These are phyloP conservation scores for Ganaspis brasiliensis DNA, from an alignment of 2,888 invertebrate species.

Conservation along the genomic window DNA sequence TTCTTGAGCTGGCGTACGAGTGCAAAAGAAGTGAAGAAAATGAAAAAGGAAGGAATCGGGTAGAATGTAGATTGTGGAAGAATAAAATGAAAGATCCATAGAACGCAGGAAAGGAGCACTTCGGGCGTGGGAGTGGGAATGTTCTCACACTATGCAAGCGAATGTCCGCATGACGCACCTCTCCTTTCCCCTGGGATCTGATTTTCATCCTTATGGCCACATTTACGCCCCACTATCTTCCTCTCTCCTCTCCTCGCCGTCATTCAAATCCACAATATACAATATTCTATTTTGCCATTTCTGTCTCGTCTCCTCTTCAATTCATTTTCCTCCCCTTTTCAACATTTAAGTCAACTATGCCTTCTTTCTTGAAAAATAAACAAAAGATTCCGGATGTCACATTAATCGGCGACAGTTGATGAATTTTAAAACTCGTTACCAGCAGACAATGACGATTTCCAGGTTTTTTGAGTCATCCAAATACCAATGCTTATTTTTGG, in stretches of 20 bases:
- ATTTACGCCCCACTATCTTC: slow-evolving; percentile 58
- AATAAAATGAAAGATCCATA: slow-evolving; percentile 33
- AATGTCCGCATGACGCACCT: slow-evolving; percentile 66
- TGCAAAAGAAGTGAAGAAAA: slow-evolving; percentile 7
- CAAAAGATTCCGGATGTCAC: slow-evolving; percentile 5
- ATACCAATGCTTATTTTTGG: too few relatives aligned
- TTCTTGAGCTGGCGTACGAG: neutral
- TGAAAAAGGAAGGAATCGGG: slow-evolving; percentile 60
- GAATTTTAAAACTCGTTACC: neutral
- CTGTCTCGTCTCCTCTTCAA: slow-evolving; percentile 50
- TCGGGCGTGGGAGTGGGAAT: slow-evolving; percentile 79
- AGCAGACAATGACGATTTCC: neutral
- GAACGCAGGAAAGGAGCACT: slow-evolving; percentile 76
- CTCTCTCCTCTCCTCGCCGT: slow-evolving; percentile 42
- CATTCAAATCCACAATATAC: slow-evolving; percentile 16
- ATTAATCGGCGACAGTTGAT: neutral
- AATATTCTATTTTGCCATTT: slow-evolving; percentile 39
- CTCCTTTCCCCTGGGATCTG: slow-evolving; percentile 60
- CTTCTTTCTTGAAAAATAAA: slow-evolving; percentile 49
- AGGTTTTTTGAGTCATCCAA: too few relatives aligned
- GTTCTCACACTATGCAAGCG: slow-evolving; percentile 76
- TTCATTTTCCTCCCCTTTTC: slow-evolving; percentile 46
- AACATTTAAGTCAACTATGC: neutral
- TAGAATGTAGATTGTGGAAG: slow-evolving; percentile 45
- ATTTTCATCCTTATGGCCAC: slow-evolving; percentile 66